Evolutionary conservation across 2,113 vertebrate species (phyloP).

Genomic region (Galeopterus variegatus): DNA sequence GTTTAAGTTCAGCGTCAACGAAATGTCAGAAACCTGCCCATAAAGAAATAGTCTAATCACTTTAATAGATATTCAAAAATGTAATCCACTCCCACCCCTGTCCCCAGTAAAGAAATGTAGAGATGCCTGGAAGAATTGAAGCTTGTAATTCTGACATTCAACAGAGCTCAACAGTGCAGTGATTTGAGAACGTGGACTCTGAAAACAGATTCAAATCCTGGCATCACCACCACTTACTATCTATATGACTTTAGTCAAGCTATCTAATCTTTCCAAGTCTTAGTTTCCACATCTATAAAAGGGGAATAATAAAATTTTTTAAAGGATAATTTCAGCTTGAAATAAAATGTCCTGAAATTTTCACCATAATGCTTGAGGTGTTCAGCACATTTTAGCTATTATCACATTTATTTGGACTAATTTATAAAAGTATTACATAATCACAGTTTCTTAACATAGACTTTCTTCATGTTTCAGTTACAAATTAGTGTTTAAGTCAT

Average conservation of each 20-base stretch:
- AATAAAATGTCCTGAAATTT: background rate
- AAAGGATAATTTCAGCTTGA: background rate
- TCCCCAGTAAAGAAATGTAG: slow-evolving; percentile 48
- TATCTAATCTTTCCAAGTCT: background rate
- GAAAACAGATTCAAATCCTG: background rate
- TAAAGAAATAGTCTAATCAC: slow-evolving; percentile 69
- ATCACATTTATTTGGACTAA: background rate
- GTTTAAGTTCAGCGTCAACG: slow-evolving; percentile 81
- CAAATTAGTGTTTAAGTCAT: slow-evolving; percentile 51
- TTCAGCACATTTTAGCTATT: background rate
- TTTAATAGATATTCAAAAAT: slow-evolving; percentile 76
- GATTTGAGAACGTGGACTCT: background rate
- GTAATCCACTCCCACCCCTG: background rate
- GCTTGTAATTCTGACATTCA: background rate
- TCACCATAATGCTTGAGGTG: background rate
- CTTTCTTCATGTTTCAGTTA: slow-evolving; percentile 46
- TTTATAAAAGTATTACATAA: background rate
- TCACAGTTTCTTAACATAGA: slow-evolving; percentile 32
- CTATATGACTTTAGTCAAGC: background rate
- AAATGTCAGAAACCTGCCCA: slow-evolving; percentile 56
- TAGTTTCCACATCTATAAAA: background rate
- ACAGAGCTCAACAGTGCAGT: background rate
- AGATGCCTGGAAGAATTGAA: background rate
- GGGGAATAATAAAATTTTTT: background rate
- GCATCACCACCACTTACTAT: background rate